Conservation (phyloP, 2,113 vertebrate genomes). For the Spermophilus dauricus region DNA sequence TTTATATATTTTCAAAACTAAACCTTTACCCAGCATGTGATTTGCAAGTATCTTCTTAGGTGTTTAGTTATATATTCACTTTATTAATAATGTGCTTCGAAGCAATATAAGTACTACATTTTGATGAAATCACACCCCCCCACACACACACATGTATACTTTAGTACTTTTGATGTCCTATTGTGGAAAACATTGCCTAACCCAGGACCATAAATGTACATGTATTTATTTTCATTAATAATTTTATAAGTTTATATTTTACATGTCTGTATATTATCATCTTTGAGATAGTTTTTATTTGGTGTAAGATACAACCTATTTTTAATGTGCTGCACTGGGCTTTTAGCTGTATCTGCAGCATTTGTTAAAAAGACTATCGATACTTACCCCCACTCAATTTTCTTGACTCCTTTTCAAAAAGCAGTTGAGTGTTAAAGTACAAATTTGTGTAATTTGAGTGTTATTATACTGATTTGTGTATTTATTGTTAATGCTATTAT, state of each 20-base stretch:
- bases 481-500: too few relatives aligned
- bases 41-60: background rate
- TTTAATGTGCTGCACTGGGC: too few relatives aligned
- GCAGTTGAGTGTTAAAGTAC: background rate
- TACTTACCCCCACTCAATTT: too few relatives aligned
- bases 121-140: background rate
- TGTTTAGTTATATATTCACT: background rate
- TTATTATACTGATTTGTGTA: too few relatives aligned
- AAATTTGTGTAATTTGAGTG: too few relatives aligned
- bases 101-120: background rate
- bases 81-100: background rate
- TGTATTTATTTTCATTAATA: background rate
- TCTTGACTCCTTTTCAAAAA: background rate
- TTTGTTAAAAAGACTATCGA: background rate
- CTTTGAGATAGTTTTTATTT: background rate
- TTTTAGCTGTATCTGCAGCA: background rate
- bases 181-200: too few relatives aligned
- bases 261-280: background rate
- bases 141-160: background rate
- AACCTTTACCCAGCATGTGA: background rate
- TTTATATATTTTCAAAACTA: too few relatives aligned
- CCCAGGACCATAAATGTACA: background rate
- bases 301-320: too few relatives aligned
- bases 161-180: background rate
- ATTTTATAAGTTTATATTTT: too few relatives aligned